Conservation (phyloP, 1,140 invertebrate genomes). For the Drosophila varians region DNA sequence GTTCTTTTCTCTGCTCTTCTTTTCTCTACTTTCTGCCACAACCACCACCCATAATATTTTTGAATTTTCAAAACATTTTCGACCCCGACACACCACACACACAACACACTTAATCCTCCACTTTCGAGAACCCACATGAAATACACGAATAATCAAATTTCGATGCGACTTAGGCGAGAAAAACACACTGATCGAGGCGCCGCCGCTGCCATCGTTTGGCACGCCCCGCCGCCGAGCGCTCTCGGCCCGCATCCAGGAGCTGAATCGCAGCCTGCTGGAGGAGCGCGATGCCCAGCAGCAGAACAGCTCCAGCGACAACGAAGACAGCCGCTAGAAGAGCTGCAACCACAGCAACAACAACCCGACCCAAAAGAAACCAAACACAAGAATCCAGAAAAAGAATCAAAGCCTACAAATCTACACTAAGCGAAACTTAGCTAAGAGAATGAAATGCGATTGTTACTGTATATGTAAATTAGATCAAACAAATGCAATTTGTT, state of each 20-base stretch:
- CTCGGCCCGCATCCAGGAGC: constrained; percentile 80
- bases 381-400: constrained; percentile 13
- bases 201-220: constrained; percentile 76
- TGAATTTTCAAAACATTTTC: constrained; percentile 35
- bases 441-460: constrained; percentile 59
- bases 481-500: constrained; percentile 67
- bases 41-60: constrained; percentile 37
- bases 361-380: constrained; percentile 25
- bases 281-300: constrained; percentile 79
- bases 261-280: constrained; percentile 79
- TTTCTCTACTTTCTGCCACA: constrained; percentile 72
- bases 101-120: constrained; percentile 21
- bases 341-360: constrained; percentile 68
- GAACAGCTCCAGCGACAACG: constrained; percentile 81
- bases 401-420: constrained; percentile 24
- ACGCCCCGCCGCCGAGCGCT: constrained; percentile 76
- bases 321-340: constrained; percentile 72
- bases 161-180: constrained; percentile 71
- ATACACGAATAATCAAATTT: constrained; percentile 28
- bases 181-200: constrained; percentile 80
- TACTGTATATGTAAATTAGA: constrained; percentile 77
- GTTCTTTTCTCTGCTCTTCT: constrained; percentile 78
- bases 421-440: constrained; percentile 57
- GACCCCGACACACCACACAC: constrained; percentile 20
- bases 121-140: constrained; percentile 7